Conservation (phyloP, 2,888 invertebrate species). For the Dicyrtomina minuta region DNA sequence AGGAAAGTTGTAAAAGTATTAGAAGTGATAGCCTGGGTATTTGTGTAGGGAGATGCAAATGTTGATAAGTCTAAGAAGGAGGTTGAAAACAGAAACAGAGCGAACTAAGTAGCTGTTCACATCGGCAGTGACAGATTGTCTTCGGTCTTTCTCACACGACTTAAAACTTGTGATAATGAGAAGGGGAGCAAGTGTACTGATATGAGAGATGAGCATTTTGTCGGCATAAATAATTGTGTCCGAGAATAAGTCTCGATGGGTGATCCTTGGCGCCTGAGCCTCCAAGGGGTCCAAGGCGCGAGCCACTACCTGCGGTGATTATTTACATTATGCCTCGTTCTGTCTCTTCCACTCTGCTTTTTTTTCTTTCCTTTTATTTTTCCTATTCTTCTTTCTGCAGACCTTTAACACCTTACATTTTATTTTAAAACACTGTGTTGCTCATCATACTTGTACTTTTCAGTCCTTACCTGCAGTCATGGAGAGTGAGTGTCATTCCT, state of each 20-base stretch:
- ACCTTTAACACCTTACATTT: constrained; percentile 41
- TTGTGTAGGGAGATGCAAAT: neutral
- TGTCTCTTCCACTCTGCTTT: constrained; percentile 13
- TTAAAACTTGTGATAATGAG: constrained; percentile 32
- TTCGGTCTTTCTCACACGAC: constrained; percentile 29
- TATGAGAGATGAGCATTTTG: constrained; percentile 42
- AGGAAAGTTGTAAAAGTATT: constrained; percentile 4
- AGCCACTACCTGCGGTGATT: constrained; percentile 48
- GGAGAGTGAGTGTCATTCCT: constrained; percentile 4
- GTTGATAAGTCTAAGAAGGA: constrained; percentile 5
- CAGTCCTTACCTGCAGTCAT: constrained; percentile 8
- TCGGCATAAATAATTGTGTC: constrained; percentile 47
- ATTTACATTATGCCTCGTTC: constrained; percentile 41
- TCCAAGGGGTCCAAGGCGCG: constrained; percentile 45
- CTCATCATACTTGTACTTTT: neutral
- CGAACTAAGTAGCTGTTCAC: constrained; percentile 25
- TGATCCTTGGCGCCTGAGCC: constrained; percentile 44
- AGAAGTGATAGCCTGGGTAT: constrained; percentile 15
- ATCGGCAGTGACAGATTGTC: constrained; percentile 35
- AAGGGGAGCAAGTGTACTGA: constrained; percentile 31
- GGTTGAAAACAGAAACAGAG: constrained; percentile 16
- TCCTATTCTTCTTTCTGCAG: constrained; percentile 21
- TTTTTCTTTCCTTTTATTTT: constrained; percentile 6
- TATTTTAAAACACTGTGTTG: constrained; percentile 25
- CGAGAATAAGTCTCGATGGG: constrained; percentile 47